A percentile compares a stretch with the other conserved stretches of the same genome.
Evolutionary conservation across 2,113 vertebrate species (phyloP).

Genomic region (Thryonomys swinderianus): DNA sequence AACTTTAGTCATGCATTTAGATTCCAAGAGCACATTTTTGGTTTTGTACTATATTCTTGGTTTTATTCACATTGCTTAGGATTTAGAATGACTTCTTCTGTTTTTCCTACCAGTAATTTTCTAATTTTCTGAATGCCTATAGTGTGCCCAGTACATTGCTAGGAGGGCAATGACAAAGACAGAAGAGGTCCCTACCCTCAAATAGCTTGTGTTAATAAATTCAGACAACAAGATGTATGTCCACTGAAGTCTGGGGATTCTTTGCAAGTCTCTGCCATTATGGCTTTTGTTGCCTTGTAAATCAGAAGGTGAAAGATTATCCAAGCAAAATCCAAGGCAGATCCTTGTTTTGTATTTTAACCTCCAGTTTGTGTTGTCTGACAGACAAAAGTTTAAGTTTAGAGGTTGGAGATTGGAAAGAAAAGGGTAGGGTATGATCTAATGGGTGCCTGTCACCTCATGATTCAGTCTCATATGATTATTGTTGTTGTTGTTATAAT

Average conservation of each 20-base stretch:
- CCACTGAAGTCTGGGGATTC: not conserved
- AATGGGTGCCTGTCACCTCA: not conserved
- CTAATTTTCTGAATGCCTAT: not conserved
- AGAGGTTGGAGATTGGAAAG: not conserved
- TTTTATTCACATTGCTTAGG: not conserved
- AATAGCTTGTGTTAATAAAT: not conserved
- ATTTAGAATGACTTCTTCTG: not conserved
- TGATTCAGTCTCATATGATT: not conserved
- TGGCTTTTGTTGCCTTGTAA: not conserved
- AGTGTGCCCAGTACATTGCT: not conserved
- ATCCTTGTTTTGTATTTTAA: not conserved
- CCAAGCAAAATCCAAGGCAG: not conserved
- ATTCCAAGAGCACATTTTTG: not conserved
- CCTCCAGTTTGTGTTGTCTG: conserved; percentile 21
- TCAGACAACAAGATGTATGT: not conserved
- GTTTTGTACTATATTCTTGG: not conserved
- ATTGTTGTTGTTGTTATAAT: conserved; percentile 18
- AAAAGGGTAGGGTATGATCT: not conserved
- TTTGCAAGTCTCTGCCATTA: not conserved
- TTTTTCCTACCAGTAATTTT: not conserved
- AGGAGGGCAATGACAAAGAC: not conserved
- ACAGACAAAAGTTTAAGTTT: conserved; percentile 1
- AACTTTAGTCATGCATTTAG: not conserved
- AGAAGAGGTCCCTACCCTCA: not conserved
- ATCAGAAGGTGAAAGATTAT: not conserved